Base-by-base conservation (phyloP, 2,888 invertebrate genomes). In the Dolomedes plantarius region DNA sequence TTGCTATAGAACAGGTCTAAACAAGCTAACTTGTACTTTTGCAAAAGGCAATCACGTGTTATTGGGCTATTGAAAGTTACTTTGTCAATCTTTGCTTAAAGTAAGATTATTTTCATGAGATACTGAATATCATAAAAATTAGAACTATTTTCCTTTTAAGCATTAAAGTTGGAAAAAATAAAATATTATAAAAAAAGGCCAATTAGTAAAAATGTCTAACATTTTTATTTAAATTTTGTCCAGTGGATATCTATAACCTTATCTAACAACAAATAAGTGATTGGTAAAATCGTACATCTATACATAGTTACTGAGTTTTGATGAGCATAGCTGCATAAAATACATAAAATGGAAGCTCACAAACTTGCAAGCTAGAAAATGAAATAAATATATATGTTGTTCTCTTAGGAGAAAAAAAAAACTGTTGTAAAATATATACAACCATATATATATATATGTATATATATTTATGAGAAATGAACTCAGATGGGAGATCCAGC, bases 401-500 rank as follows among this genome's bases (percentile, higher is more conserved):
- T 46, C 31, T 46, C 0, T 19, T 23, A 56, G 41, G 41, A 16
- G 16, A 16, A 46, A 46, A 46, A 19, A 65, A 29, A 46, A n/a
- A 46, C n/a, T 65, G 41, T 39, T n/a, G 62, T 28, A 56, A 77
- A 50, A 78, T 72, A 72, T 13, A 67, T 65, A 80, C 23, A 50
- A 72, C 56, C 46, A 36, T 73, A 29, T 31, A 69, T 77, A 78
- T 72, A 72, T 73, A 36, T 73, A 29, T 31, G 69, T 77, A 78
- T 72, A 72, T 73, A 29, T 31, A 65, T 65, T 65, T 73, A 67
- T 31, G 29, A 65, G 41, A 46, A 73, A 9, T 72, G 41, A 80
- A 80, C 41, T 80, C 31, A 73, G 11, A 50, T 72, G 79, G 79
- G 79, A 80, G 79, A 73, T 73, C 79, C 79, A 46, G 79, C 79